These are phyloP conservation scores for Chaetophractus vellerosus DNA, from an alignment of 2,797 vertebrate genomes.

Conservation along the genomic window DNA sequence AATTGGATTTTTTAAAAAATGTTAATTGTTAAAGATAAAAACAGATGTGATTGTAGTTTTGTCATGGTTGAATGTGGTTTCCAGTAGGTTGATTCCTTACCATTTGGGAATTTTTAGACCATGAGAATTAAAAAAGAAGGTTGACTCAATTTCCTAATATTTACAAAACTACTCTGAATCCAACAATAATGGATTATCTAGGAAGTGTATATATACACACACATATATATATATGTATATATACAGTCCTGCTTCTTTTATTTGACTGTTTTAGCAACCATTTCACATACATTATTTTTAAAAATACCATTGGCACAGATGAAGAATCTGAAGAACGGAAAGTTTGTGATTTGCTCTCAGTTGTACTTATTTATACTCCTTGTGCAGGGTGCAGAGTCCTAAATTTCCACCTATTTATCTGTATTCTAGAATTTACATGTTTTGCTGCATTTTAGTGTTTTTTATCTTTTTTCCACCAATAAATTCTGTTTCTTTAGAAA, in stretches of 20 bases:
- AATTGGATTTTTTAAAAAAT: neutral
- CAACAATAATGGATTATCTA: neutral
- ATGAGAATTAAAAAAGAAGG: neutral
- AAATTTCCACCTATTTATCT: neutral
- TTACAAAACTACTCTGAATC: neutral
- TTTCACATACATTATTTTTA: neutral
- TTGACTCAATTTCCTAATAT: conserved; percentile 24
- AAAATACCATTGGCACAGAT: neutral
- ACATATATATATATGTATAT: no score
- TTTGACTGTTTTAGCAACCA: neutral
- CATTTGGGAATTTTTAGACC: conserved; percentile 7
- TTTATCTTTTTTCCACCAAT: neutral
- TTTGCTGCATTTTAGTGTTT: neutral
- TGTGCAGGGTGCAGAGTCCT: neutral
- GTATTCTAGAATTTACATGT: neutral
- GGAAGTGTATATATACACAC: neutral
- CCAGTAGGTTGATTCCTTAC: neutral
- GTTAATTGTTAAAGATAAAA: conserved; percentile 20
- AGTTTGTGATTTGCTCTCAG: neutral
- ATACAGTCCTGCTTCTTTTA: neutral
- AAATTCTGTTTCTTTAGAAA: neutral
- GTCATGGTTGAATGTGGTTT: neutral
- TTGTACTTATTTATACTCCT: neutral
- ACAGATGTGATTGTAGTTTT: neutral
- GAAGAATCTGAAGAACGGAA: neutral